Evolutionary conservation across 2,113 vertebrate genomes (phyloP), one percentile per base, ranked within the genome.

Genomic region (Pluvianellus socialis): DNA sequence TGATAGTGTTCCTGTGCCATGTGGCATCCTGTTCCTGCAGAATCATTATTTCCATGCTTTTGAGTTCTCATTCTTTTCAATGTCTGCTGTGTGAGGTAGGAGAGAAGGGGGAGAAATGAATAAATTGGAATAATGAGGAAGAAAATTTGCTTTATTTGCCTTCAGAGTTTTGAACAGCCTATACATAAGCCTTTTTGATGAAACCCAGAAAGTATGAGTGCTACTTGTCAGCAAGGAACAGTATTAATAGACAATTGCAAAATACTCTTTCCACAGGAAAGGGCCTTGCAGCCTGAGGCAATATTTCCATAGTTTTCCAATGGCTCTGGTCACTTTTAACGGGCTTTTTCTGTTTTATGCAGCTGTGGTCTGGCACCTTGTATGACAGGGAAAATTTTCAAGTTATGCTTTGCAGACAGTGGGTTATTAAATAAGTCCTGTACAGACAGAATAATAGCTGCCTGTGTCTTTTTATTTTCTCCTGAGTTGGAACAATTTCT

Each of bases 321-420:
- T 62, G 63, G 53, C 76, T 94, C 61, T 26, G 86, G 95, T 96
- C 94, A 93, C 85, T 97, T 96, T 91, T 86, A 98, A 96, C 3
- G 42, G 94, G 70, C 91, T 96, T 95, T 96, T 85, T 93, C 93
- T 96, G 63, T 92, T 96, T 94, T 65, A 61, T 92, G 94, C 83
- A 87, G 88, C 90, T 97, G 96, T 77, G 94, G 96, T 96, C 93
- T 98, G 95, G 97, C 96, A 95, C 42, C 12, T 40, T 40, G n/a
- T 72, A 42, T 47, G 73, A 87, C 62, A 72, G 33, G 62, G 76
- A 79, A 92, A 79, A 87, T 30, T 82, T 92, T 95, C 24, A 65
- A 65, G 66, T 85, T 94, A 89, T 1, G 45, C 24, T 91, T 97
- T 91, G 82, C 92, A 95, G 95, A 95, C 80, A 42, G n/a, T 15